Conservation (phyloP, 2,888 invertebrate genomes). For the Macroteleia sp. region DNA sequence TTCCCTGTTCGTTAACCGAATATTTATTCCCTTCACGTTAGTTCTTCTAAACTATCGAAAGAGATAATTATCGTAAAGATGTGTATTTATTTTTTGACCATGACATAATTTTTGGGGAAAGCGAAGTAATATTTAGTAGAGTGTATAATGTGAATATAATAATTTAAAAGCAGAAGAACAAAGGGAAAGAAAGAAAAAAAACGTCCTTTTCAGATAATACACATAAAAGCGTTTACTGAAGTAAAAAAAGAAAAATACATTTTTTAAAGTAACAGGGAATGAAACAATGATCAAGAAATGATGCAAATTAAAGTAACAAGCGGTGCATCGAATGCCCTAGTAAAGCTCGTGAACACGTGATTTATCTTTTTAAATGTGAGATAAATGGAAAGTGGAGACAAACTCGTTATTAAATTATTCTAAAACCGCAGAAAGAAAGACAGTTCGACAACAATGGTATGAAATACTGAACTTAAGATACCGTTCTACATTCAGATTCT, state of each 20-base stretch:
- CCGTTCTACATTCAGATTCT: constrained; percentile 85
- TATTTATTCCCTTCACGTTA: constrained; percentile 70
- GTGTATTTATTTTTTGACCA: constrained; percentile 79
- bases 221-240: constrained; percentile 61
- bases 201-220: constrained; percentile 62
- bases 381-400: constrained; percentile 69
- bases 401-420: constrained; percentile 74
- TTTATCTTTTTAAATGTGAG: constrained; percentile 65
- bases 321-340: constrained; percentile 67
- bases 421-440: constrained; percentile 73
- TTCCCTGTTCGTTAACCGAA: constrained; percentile 75
- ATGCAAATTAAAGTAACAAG: constrained; percentile 44
- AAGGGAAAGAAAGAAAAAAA: constrained; percentile 55
- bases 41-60: constrained; percentile 69
- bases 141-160: constrained; percentile 73
- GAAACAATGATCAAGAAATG: constrained; percentile 8
- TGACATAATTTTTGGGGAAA: constrained; percentile 70
- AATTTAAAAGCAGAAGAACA: constrained; percentile 46
- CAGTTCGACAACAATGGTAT: constrained; percentile 71
- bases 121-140: constrained; percentile 74
- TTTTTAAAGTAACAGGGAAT: constrained; percentile 31
- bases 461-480: constrained; percentile 75
- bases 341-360: constrained; percentile 67
- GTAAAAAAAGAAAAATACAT: constrained; percentile 55
- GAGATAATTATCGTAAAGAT: constrained; percentile 72